Percentiles rank a stretch among this genome's conserved stretches.
Evolutionary conservation across 2,888 invertebrate genomes (phyloP).

Genomic region (Piscicola geometra): DNA sequence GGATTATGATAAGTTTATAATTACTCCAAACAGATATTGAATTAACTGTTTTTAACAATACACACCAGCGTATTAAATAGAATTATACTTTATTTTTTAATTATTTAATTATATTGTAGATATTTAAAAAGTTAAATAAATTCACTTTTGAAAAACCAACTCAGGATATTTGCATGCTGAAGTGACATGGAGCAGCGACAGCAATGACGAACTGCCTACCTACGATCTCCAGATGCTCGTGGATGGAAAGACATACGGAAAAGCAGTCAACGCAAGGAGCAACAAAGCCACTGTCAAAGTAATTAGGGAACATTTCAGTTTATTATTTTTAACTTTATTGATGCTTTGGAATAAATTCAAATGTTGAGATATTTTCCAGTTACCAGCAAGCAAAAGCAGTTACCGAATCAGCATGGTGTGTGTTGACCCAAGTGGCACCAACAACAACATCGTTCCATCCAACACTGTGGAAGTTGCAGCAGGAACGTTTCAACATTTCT

Average conservation of each 20-base stretch:
- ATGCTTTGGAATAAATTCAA: neutral
- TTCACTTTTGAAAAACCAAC: too few species aligned
- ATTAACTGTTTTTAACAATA: too few species aligned
- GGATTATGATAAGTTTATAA: too few species aligned
- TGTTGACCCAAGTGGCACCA: constrained; percentile 50
- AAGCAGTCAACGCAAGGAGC: constrained; percentile 51
- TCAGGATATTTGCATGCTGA: constrained; percentile 53
- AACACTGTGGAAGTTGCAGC: constrained; percentile 53
- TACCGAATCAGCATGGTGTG: constrained; percentile 54
- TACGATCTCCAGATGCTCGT: constrained; percentile 54
- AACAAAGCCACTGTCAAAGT: constrained; percentile 53
- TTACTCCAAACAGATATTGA: too few species aligned
- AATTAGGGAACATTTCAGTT: too few species aligned
- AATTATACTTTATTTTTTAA: too few species aligned
- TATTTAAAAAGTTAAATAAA: too few species aligned
- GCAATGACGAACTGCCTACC: constrained; percentile 50
- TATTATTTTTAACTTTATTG: too few species aligned
- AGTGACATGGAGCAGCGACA: constrained; percentile 54
- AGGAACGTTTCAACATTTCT: constrained; percentile 53
- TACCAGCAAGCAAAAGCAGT: constrained; percentile 39
- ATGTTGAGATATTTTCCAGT: neutral
- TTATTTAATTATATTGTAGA: constrained; percentile 20
- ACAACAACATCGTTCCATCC: constrained; percentile 51
- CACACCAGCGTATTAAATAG: too few species aligned
- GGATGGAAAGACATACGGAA: constrained; percentile 56